phyloP scores from a whole-genome alignment of 2,113 vertebrate species.

The Struthio camelus region DNA sequence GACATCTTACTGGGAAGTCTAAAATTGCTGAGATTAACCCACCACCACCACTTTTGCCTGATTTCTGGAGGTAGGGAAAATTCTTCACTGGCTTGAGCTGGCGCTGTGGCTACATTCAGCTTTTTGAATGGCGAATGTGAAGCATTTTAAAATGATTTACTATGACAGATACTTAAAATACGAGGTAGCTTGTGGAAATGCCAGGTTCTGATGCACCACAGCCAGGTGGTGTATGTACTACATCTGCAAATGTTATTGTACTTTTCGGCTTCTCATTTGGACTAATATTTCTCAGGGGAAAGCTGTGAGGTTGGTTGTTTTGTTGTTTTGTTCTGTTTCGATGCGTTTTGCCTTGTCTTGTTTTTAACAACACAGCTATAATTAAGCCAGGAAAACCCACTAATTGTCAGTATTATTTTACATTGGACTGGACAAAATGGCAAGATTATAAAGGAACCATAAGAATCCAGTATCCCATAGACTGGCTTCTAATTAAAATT shows the following conservation, averaged over 20 bases:
- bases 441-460: neutral
- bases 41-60: neutral
- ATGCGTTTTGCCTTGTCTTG: neutral
- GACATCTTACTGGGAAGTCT: neutral
- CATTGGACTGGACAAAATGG: neutral
- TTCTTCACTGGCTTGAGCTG: neutral
- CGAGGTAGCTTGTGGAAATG: neutral
- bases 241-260: neutral
- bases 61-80: neutral
- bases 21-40: neutral
- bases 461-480: neutral
- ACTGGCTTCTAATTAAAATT: constrained; percentile 46
- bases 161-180: neutral
- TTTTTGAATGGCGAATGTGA: neutral
- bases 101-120: neutral
- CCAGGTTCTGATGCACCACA: neutral
- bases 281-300: neutral
- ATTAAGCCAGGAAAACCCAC: neutral
- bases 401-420: neutral
- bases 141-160: neutral
- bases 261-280: neutral
- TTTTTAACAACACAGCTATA: neutral
- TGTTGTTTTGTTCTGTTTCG: neutral
- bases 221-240: neutral
- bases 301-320: neutral